Conservation (phyloP, 2,113 vertebrate genomes). For the Atherinomorus stipes region DNA sequence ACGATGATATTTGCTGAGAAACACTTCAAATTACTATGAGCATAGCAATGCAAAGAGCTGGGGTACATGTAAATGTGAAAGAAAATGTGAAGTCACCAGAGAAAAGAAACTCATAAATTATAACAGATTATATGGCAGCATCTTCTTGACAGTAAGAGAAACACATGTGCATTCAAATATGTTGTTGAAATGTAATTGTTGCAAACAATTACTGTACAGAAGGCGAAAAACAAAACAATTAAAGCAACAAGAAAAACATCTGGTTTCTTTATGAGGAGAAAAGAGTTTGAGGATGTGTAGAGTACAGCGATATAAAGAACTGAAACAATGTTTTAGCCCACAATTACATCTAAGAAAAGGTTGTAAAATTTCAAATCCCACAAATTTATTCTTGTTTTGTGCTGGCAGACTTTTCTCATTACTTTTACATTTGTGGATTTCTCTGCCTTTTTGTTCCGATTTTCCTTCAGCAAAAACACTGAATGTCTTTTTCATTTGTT, state of each 20-base stretch:
- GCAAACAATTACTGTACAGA: constrained; percentile 20
- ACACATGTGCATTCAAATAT: constrained; percentile 19
- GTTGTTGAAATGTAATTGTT: constrained; percentile 22
- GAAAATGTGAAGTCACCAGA: constrained; percentile 3
- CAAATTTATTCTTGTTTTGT: constrained; percentile 45
- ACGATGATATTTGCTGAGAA: constrained; percentile 31
- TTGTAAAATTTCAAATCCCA: constrained; percentile 56
- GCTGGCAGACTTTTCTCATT: constrained; percentile 43
- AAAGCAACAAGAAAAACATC: background rate
- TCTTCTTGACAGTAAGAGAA: constrained; percentile 11
- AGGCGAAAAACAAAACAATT: constrained; percentile 2
- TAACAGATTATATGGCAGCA: constrained; percentile 21
- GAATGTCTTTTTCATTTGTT: constrained; percentile 46
- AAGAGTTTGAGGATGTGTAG: constrained; percentile 21
- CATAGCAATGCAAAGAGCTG: constrained; percentile 9
- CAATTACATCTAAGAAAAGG: constrained; percentile 56
- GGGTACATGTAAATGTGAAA: constrained; percentile 2
- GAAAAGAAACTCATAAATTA: constrained; percentile 20
- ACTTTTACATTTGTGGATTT: constrained; percentile 4
- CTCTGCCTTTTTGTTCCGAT: constrained; percentile 28
- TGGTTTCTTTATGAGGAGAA: constrained; percentile 6
- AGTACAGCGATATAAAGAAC: constrained; percentile 42
- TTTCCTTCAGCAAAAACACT: constrained; percentile 24
- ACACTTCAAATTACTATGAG: constrained; percentile 35
- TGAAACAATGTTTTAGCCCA: constrained; percentile 36